A percentile compares a stretch with the other conserved stretches of the same genome.
phyloP scores from a whole-genome alignment of 2,797 vertebrate genomes.

The Falco concolor region DNA sequence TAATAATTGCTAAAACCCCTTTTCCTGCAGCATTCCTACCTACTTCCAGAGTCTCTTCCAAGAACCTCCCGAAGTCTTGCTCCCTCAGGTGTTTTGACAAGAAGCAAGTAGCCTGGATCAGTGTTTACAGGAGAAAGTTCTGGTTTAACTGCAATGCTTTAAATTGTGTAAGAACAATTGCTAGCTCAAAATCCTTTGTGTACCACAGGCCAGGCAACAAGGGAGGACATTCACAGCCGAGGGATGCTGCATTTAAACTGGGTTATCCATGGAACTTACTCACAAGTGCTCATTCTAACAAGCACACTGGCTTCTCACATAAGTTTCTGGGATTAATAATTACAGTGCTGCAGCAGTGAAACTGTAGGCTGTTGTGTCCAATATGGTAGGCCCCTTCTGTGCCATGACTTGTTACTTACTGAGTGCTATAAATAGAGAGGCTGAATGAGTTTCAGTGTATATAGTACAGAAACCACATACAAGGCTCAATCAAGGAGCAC shows the following conservation, averaged over 20 bases:
- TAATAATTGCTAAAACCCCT: neutral
- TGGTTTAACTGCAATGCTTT: neutral
- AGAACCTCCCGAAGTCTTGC: neutral
- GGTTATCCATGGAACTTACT: neutral
- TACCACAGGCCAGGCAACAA: neutral
- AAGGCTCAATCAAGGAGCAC: neutral
- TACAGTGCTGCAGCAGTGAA: neutral
- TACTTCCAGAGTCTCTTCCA: neutral
- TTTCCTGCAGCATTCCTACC: neutral
- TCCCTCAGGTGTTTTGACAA: neutral
- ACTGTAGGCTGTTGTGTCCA: slow-evolving; percentile 1
- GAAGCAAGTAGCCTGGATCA: neutral
- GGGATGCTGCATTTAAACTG: neutral
- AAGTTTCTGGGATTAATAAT: neutral
- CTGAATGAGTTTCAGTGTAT: neutral
- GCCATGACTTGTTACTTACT: neutral
- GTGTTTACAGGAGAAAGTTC: neutral
- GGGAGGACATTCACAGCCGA: neutral
- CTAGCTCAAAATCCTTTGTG: neutral
- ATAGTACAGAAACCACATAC: neutral
- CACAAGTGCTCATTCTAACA: neutral
- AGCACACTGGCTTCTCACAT: neutral
- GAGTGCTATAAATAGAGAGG: slow-evolving; percentile 4
- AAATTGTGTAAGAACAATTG: neutral
- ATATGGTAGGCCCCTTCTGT: neutral